Percentiles rank a stretch among this genome's conserved stretches.
phyloP scores from a whole-genome alignment of 2,888 invertebrate species.

The Diaperis boleti region DNA sequence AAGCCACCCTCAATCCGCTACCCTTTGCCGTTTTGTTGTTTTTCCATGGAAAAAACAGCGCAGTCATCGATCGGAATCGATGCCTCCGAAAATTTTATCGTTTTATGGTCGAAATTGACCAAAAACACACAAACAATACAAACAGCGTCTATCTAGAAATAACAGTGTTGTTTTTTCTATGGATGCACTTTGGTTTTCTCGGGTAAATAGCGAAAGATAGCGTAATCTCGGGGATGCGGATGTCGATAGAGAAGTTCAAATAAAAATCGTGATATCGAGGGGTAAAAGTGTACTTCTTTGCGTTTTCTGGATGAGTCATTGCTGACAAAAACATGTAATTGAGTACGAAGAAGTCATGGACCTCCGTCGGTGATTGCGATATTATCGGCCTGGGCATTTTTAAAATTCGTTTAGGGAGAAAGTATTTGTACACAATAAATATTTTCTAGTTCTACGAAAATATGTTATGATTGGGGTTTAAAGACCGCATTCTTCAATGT shows the following conservation, averaged over 20 bases:
- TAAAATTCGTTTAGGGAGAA: background rate
- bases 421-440: background rate
- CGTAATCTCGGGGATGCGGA: constrained; percentile 53
- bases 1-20: constrained; percentile 59
- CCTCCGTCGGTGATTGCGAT: background rate
- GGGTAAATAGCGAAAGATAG: constrained; percentile 62
- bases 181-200: constrained; percentile 63
- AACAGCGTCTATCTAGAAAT: constrained; percentile 62
- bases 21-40: constrained; percentile 55
- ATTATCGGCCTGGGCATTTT: background rate
- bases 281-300: background rate
- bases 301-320: background rate
- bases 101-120: constrained; percentile 52
- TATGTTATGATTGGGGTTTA: background rate
- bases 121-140: constrained; percentile 59
- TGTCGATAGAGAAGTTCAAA: constrained; percentile 53
- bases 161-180: constrained; percentile 63
- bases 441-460: background rate
- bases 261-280: constrained; percentile 21
- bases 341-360: background rate
- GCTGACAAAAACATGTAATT: background rate
- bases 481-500: no score
- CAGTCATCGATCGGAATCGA: constrained; percentile 48
- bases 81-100: background rate
- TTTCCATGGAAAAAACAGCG: constrained; percentile 51